A percentile compares a stretch with the other conserved stretches of the same genome.
phyloP scores from a whole-genome alignment of 2,113 vertebrate genomes.

The Microcebus lehilahytsara region DNA sequence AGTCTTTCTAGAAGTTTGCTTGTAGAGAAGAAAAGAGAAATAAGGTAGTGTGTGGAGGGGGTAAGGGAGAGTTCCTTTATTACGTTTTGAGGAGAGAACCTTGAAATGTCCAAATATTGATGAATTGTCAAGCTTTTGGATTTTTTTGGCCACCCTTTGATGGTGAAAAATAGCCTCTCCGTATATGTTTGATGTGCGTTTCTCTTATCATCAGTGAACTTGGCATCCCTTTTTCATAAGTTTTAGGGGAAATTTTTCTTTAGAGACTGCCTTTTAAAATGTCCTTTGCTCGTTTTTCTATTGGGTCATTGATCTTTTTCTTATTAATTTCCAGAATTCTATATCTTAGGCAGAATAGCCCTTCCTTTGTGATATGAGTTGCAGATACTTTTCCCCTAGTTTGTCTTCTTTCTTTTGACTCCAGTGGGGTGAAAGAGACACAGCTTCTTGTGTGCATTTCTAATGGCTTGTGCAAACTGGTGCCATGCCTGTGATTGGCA shows the following conservation, averaged over 20 bases:
- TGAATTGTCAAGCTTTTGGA: background rate
- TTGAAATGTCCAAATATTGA: constrained; percentile 4
- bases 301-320: background rate
- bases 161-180: background rate
- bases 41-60: background rate
- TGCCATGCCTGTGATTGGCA: background rate
- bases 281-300: background rate
- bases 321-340: background rate
- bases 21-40: background rate
- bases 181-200: background rate
- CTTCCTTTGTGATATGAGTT: background rate
- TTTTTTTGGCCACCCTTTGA: background rate
- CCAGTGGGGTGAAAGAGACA: background rate
- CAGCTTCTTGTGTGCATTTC: background rate
- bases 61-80: background rate
- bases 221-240: background rate
- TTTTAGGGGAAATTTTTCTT: background rate
- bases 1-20: background rate
- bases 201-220: background rate
- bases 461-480: background rate
- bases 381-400: background rate
- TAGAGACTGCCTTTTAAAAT: background rate
- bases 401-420: background rate
- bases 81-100: background rate
- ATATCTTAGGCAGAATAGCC: background rate